phyloP scores from a whole-genome alignment of 2,888 invertebrate species.

The Herminia tarsipennalis region DNA sequence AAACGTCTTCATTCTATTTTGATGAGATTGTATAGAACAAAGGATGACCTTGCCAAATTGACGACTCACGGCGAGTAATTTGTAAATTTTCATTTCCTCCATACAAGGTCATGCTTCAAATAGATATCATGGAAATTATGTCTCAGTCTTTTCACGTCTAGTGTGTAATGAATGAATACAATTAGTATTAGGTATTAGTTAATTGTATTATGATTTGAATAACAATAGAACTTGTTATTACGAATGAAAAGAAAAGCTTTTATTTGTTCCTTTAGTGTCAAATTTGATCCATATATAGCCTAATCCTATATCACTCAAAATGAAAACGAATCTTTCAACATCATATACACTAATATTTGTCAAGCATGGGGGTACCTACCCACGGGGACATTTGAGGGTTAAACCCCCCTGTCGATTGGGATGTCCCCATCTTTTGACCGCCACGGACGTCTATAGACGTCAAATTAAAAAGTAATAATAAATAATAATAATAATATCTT shows the following conservation, averaged over 20 bases:
- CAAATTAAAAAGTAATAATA: too few relatives aligned
- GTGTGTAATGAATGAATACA: conserved; percentile 23
- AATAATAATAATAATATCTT: too few relatives aligned
- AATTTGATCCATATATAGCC: background rate
- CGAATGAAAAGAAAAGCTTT: background rate
- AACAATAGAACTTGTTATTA: background rate
- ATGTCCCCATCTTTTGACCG: too few relatives aligned
- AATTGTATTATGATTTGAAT: conserved; percentile 4
- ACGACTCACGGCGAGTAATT: conserved; percentile 44
- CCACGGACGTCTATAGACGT: too few relatives aligned
- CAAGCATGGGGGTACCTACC: too few relatives aligned
- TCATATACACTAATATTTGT: too few relatives aligned
- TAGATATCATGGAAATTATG: conserved; percentile 37
- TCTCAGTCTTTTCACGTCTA: conserved; percentile 28
- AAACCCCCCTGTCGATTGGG: too few relatives aligned
- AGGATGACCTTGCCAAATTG: conserved; percentile 51
- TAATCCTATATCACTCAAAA: too few relatives aligned
- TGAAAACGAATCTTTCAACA: too few relatives aligned
- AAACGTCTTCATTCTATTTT: conserved; percentile 14
- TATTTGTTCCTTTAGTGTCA: too few relatives aligned
- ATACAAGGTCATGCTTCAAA: conserved; percentile 33
- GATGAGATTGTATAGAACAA: conserved; percentile 41
- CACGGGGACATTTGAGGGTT: too few relatives aligned
- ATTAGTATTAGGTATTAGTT: conserved; percentile 5
- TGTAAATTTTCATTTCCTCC: conserved; percentile 45